Evolutionary conservation across 2,888 invertebrate genomes (phyloP).

Genomic region (Stratiomys singularior): DNA sequence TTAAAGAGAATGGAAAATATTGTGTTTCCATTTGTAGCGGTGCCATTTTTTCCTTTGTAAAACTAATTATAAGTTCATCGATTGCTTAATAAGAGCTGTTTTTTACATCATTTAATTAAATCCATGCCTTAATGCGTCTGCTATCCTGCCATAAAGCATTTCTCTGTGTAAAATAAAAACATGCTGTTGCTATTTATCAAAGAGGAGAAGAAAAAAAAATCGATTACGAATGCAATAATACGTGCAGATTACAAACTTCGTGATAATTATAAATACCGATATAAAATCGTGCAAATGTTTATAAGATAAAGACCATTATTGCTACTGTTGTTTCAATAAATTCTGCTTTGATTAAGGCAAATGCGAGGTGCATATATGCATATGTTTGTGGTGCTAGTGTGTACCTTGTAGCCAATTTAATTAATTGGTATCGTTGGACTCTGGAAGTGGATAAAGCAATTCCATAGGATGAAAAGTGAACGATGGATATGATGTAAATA

Average conservation of each 20-base stretch:
- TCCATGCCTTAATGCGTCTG: too few species aligned
- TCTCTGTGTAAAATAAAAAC: too few species aligned
- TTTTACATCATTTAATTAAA: neutral
- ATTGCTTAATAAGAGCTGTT: neutral
- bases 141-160: too few species aligned
- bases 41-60: too few species aligned
- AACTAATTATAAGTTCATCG: neutral
- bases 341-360: neutral
- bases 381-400: too few species aligned
- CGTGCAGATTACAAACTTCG: neutral
- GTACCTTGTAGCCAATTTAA: neutral
- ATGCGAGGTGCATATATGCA: neutral
- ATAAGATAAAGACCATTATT: constrained; percentile 10
- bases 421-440: neutral
- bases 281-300: constrained; percentile 2
- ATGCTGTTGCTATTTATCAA: too few species aligned
- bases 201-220: too few species aligned
- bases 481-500: too few species aligned
- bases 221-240: neutral
- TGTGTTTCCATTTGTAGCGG: too few species aligned
- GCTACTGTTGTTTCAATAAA: constrained; percentile 7
- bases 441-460: neutral
- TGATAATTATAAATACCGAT: constrained; percentile 8
- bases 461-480: neutral
- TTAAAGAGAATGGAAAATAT: too few species aligned